These are phyloP conservation scores for Yponomeuta plumbellus DNA, from an alignment of 2,888 invertebrate genomes.

Conservation along the genomic window DNA sequence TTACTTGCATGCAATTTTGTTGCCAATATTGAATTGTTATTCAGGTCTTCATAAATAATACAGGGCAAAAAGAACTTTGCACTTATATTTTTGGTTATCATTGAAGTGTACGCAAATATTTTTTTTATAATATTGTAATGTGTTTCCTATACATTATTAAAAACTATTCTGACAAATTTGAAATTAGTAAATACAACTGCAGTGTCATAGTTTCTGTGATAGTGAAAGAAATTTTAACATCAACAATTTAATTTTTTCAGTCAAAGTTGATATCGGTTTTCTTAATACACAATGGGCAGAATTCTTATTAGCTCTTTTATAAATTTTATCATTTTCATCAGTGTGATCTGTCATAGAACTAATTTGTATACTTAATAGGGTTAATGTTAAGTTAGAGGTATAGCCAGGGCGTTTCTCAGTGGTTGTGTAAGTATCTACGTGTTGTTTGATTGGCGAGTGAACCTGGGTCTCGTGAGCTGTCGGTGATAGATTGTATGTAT, in stretches of 20 bases:
- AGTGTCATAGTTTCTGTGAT: too few species aligned
- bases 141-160: neutral
- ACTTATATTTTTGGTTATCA: neutral
- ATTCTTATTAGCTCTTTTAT: too few species aligned
- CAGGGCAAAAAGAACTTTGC: neutral
- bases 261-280: too few species aligned
- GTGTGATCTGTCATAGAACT: neutral
- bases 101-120: neutral
- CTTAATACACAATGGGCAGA: too few species aligned
- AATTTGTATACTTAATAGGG: too few species aligned
- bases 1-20: slow-evolving; percentile 46
- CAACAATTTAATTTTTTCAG: too few species aligned
- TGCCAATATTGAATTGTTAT: slow-evolving; percentile 7
- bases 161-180: too few species aligned
- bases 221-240: too few species aligned
- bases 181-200: too few species aligned
- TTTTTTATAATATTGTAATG: neutral
- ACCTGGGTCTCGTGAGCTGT: slow-evolving; percentile 52
- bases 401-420: slow-evolving; percentile 11
- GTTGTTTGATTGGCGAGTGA: slow-evolving; percentile 46
- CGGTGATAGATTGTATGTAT: slow-evolving; percentile 72
- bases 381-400: neutral
- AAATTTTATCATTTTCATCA: neutral
- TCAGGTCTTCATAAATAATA: neutral
- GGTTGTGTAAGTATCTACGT: slow-evolving; percentile 60